These are phyloP conservation scores for Parasteatoda lunata DNA, from an alignment of 2,888 invertebrate species.

Conservation along the genomic window DNA sequence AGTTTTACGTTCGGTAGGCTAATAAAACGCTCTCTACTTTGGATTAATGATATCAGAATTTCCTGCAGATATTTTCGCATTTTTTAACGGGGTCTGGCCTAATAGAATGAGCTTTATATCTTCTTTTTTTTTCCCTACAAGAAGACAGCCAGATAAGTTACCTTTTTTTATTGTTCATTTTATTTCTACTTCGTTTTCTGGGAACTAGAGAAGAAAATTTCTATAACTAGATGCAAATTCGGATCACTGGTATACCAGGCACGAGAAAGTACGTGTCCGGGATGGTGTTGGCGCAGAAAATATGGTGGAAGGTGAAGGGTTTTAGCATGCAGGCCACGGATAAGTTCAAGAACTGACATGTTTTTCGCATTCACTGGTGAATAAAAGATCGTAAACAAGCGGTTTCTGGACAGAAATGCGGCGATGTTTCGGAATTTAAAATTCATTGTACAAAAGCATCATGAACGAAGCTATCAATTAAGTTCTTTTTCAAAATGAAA, in stretches of 20 bases:
- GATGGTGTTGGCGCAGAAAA: conserved; percentile 8
- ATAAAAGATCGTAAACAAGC: conserved; percentile 44
- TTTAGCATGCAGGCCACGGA: conserved; percentile 28
- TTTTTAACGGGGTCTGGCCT: conserved; percentile 17
- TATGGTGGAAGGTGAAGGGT: conserved; percentile 14
- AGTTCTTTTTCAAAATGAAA: too few species aligned
- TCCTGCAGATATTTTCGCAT: conserved; percentile 13
- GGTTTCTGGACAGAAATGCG: conserved; percentile 13
- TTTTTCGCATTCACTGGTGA: conserved; percentile 8
- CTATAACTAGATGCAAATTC: conserved; percentile 54
- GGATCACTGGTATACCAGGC: conserved; percentile 31
- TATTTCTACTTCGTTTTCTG: background rate
- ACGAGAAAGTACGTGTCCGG: conserved; percentile 31
- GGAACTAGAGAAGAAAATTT: background rate
- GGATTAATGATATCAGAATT: conserved; percentile 53
- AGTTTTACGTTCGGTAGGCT: conserved; percentile 8
- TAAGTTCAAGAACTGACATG: background rate
- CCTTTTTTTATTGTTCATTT: background rate
- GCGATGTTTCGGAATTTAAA: background rate
- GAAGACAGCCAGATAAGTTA: conserved; percentile 31
- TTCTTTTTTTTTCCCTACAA: background rate
- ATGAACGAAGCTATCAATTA: too few species aligned
- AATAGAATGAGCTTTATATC: conserved; percentile 25
- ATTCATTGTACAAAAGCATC: background rate
- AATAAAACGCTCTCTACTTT: conserved; percentile 39